Conservation (phyloP, 2,113 vertebrate species). For the Xenopus laevis region DNA sequence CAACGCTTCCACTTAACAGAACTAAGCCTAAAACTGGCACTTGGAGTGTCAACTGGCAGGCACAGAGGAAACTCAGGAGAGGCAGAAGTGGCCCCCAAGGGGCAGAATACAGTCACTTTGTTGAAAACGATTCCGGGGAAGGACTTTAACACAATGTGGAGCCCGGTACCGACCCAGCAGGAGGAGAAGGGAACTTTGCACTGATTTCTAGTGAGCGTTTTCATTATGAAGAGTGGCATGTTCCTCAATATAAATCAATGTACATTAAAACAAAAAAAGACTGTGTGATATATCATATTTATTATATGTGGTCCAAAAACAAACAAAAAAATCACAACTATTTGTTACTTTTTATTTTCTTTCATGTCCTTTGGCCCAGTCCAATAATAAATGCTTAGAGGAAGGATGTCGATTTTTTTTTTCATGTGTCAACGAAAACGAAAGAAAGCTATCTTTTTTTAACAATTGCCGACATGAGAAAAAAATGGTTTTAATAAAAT, state of each 20-base stretch:
- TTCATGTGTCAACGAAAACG: slow-evolving; percentile 62
- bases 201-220: slow-evolving; percentile 71
- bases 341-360: slow-evolving; percentile 69
- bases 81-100: slow-evolving; percentile 50
- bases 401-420: slow-evolving; percentile 62
- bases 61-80: slow-evolving; percentile 27
- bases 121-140: too few species aligned
- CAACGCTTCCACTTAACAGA: slow-evolving; percentile 52
- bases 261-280: slow-evolving; percentile 61
- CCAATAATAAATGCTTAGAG: slow-evolving; percentile 76
- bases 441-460: slow-evolving; percentile 81
- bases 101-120: slow-evolving; percentile 10
- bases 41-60: slow-evolving; percentile 42
- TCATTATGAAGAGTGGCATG: slow-evolving; percentile 71
- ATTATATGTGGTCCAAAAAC: slow-evolving; percentile 75
- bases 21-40: slow-evolving; percentile 55
- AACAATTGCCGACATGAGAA: slow-evolving; percentile 60
- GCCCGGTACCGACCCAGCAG: slow-evolving; percentile 51
- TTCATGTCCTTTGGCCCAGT: slow-evolving; percentile 60
- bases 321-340: slow-evolving; percentile 62
- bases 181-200: slow-evolving; percentile 69
- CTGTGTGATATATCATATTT: slow-evolving; percentile 80
- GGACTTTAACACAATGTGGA: slow-evolving; percentile 4
- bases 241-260: slow-evolving; percentile 66
- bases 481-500: slow-evolving; percentile 61